These are phyloP conservation scores for Trematomus bernacchii DNA, from an alignment of 2,797 vertebrate genomes.

Conservation along the genomic window DNA sequence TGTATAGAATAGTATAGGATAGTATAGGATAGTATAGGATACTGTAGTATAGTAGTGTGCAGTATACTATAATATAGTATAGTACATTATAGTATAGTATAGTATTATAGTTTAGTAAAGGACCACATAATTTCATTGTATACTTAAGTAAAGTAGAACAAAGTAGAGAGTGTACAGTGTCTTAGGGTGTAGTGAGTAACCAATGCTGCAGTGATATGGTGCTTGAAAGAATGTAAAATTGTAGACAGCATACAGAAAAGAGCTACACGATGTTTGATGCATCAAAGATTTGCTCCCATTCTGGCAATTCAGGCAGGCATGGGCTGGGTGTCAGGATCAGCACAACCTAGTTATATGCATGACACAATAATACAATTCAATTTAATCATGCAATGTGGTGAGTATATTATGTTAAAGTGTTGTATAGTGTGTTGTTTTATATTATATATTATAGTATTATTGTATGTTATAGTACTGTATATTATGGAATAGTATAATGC, in stretches of 20 bases:
- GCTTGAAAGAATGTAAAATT: background rate
- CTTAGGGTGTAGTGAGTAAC: background rate
- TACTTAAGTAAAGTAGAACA: background rate
- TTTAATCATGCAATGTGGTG: no score
- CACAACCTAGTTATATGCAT: no score
- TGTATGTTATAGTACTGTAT: background rate
- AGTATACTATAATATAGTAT: background rate
- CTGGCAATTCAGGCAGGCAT: background rate
- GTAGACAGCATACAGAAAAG: background rate
- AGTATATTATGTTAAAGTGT: background rate
- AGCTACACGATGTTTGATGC: background rate
- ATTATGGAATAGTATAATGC: background rate
- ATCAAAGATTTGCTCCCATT: slow-evolving; percentile 7
- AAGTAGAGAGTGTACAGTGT: no score
- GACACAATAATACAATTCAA: no score
- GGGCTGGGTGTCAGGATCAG: background rate
- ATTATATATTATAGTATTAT: background rate
- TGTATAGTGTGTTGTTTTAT: no score
- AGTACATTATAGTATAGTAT: background rate
- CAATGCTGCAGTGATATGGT: background rate
- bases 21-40: background rate
- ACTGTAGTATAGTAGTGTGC: background rate
- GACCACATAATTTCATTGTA: no score
- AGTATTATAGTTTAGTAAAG: background rate
- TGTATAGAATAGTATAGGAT: background rate